These are phyloP conservation scores for Nicator chloris DNA, from an alignment of 2,113 vertebrate species.

Conservation along the genomic window DNA sequence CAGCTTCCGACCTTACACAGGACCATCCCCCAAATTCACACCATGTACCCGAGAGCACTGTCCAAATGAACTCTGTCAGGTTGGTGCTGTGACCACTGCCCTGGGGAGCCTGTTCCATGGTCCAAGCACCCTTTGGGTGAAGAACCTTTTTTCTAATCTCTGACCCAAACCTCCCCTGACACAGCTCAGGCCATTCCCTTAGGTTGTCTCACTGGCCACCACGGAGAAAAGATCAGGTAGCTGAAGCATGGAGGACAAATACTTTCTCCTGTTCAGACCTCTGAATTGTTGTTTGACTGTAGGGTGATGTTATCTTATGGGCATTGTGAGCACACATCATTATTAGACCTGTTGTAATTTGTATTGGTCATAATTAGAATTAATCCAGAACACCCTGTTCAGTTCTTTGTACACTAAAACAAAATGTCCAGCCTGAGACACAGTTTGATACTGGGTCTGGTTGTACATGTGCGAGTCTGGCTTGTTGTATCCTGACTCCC, in stretches of 20 bases:
- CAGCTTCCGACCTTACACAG: not conserved
- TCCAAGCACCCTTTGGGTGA: not conserved
- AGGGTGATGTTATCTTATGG: not conserved
- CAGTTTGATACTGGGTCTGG: not conserved
- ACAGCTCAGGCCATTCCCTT: not conserved
- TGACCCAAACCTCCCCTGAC: not conserved
- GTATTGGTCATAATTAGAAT: not conserved
- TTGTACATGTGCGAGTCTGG: not conserved
- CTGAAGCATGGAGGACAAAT: not conserved
- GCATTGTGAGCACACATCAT: not conserved
- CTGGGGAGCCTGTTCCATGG: not conserved
- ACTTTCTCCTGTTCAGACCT: not conserved
- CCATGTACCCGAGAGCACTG: fast-evolving
- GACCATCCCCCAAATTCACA: not conserved
- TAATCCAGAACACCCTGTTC: not conserved
- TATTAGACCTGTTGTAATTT: not conserved
- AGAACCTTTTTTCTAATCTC: not conserved
- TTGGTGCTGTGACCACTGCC: not conserved
- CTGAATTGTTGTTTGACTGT: not conserved
- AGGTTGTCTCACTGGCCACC: not conserved
- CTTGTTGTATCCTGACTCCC: not conserved
- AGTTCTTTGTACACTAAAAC: not conserved
- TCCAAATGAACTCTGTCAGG: not conserved
- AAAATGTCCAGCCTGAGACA: not conserved
- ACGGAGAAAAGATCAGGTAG: not conserved